A percentile compares a stretch with the other conserved stretches of the same genome.
phyloP scores from a whole-genome alignment of 2,888 invertebrate genomes.

The Calameuta pallipes region DNA sequence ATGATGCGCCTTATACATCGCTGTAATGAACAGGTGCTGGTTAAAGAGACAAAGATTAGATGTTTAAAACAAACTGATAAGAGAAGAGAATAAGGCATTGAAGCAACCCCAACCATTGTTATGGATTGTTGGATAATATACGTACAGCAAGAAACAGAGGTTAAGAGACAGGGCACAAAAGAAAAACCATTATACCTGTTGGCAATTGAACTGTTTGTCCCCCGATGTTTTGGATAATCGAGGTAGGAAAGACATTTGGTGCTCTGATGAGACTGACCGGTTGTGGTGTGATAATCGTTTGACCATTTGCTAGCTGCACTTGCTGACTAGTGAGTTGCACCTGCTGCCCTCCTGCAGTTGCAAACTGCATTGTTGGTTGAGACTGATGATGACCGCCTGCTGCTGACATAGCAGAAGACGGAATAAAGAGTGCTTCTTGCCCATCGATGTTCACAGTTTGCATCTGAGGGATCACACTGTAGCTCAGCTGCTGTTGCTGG shows the following conservation, averaged over 20 bases:
- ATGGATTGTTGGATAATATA: neutral
- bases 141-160: neutral
- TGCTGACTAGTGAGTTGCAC: conserved; percentile 64
- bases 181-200: conserved; percentile 62
- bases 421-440: conserved; percentile 92
- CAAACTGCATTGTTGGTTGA: conserved; percentile 63
- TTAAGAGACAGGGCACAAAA: conserved; percentile 3
- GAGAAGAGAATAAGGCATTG: neutral
- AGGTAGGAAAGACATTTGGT: conserved; percentile 75
- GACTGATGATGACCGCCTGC: conserved; percentile 66
- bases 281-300: conserved; percentile 67
- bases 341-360: conserved; percentile 59
- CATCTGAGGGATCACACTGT: conserved; percentile 79
- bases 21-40: neutral
- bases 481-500: conserved; percentile 69
- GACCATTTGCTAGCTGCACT: conserved; percentile 66
- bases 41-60: conserved; percentile 6
- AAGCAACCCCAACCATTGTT: neutral
- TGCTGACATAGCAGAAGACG: conserved; percentile 76
- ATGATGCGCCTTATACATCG: neutral
- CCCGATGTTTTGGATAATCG: conserved; percentile 78
- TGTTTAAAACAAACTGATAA: neutral
- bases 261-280: conserved; percentile 74
- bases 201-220: conserved; percentile 78
- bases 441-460: conserved; percentile 94